Evolutionary conservation across 2,797 vertebrate genomes (phyloP).

Genomic region (Anguilla megastoma): DNA sequence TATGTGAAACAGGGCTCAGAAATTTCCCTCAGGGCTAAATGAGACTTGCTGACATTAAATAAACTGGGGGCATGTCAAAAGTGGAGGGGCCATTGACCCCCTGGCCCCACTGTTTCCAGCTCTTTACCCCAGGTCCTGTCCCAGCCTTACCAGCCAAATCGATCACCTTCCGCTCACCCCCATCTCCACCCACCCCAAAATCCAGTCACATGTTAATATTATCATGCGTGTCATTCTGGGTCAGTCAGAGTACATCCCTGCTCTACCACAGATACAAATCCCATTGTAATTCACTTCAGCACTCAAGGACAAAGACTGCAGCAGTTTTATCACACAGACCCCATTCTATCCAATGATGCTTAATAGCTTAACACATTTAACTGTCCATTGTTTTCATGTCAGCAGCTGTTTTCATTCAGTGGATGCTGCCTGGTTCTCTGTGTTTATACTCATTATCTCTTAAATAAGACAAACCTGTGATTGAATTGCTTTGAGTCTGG

Average conservation of each 20-base stretch:
- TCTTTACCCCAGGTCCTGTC: background rate
- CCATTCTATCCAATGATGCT: conserved; percentile 15
- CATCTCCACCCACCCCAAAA: background rate
- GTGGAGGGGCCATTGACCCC: background rate
- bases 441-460: conserved; percentile 14
- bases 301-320: conserved; percentile 25
- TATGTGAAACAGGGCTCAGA: background rate
- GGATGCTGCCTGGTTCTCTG: background rate
- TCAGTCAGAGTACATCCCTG: conserved; percentile 31
- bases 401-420: background rate
- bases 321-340: background rate
- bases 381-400: conserved; percentile 28
- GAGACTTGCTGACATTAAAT: background rate
- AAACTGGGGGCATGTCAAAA: background rate
- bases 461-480: conserved; percentile 26
- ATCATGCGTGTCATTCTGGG: conserved; percentile 23
- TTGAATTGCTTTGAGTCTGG: conserved; percentile 1
- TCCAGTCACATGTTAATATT: background rate
- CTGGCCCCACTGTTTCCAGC: background rate
- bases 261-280: conserved; percentile 21
- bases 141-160: background rate
- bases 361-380: background rate
- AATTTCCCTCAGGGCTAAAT: background rate
- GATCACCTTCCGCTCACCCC: conserved; percentile 3
- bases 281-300: conserved; percentile 35